Base-by-base conservation (phyloP, 2,888 invertebrate genomes). In the Steinernema scapterisci region DNA sequence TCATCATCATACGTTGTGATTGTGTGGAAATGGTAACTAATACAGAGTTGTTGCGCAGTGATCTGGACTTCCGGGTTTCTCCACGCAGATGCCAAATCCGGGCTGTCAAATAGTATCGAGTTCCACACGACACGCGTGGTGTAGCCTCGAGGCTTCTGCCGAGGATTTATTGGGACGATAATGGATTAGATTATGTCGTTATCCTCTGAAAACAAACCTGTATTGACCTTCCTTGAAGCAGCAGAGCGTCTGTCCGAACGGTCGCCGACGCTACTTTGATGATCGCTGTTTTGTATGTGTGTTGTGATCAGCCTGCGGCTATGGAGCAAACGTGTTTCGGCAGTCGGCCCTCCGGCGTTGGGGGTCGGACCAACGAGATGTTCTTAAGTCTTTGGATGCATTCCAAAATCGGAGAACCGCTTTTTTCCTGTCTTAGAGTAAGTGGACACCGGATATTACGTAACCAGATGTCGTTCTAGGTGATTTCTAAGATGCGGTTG, bases 311-410 rank as follows among this genome's bases (percentile, higher is more conserved):
- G 48, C 48, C 48, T 48, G 48, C 16, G 48, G 48, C 48, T 5
- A 48, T 48, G 16, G 48, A 5, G 48, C 48, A 63, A 63, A 63
- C 63, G 63, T 63, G 63, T 63, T 52, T 63, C 11, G 63, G 27
- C 27, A 16, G 27, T 38, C 63, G 38, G 38, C 63, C 63, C 63
- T 38, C 27, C 3, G 63, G 63, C 63, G 9, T 2, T 54, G 21
- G 63, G 63, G 63, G 38, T 2, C 1, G 63, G 31, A 16, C 27
- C 31, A 2, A n/a, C 1, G 31, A 25, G 63, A 13, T 2, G 25
- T 16, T 31, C 16, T 63, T 63, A 63, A 63, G 63, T n/a, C 2
- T 3, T 31, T 16, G 31, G 31, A 63, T 38, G 31, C 16, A 9
- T 11, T 6, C 7, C 25, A 31, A 16, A 31, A 63, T 3, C 9